A percentile compares a stretch with the other conserved stretches of the same genome.
Evolutionary conservation across 1,140 invertebrate genomes (phyloP).

Genomic region (Apis mellifera): Amel_HAv3.1 CM009931.2:689501-690000

Average conservation of each 20-base stretch:
- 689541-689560: background rate
- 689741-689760: constrained; percentile 67
- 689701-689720: constrained; percentile 71
- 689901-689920: constrained; percentile 15
- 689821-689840: constrained; percentile 36
- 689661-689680: constrained; percentile 14
- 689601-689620: constrained; percentile 7
- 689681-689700: constrained; percentile 71
- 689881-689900: constrained; percentile 31
- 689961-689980: constrained; percentile 31
- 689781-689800: constrained; percentile 35
- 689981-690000: background rate
- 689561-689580: no score
- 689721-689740: constrained; percentile 59
- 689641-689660: constrained; percentile 33
- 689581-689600: background rate
- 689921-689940: constrained; percentile 18
- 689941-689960: constrained; percentile 30
- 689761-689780: constrained; percentile 74
- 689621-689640: background rate
- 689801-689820: constrained; percentile 57
- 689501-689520: background rate
- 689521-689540: background rate
- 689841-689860: constrained; percentile 50
- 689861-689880: constrained; percentile 58